A percentile compares a stretch with the other conserved stretches of the same genome.
These are phyloP conservation scores for Mercenaria mercenaria DNA, from an alignment of 1,140 invertebrate species.

Conservation along the genomic window DNA sequence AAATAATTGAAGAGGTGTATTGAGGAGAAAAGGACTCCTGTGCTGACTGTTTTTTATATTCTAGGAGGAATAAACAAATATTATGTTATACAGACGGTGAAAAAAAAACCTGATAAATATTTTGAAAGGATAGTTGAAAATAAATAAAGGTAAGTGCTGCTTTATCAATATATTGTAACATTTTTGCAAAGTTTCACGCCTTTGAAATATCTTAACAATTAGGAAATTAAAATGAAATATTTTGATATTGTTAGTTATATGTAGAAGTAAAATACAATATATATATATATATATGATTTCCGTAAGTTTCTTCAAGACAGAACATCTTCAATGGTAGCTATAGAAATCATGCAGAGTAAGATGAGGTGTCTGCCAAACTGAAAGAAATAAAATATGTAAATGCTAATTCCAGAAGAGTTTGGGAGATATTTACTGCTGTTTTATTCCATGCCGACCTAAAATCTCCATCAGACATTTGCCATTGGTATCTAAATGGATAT, in stretches of 20 bases:
- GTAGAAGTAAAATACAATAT: no score
- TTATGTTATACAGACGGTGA: background rate
- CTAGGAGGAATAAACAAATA: background rate
- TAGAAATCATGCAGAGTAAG: background rate
- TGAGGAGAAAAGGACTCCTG: no score
- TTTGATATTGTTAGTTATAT: no score
- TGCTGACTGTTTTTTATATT: background rate
- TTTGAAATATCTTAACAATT: no score
- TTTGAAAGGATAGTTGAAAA: constrained; percentile 11
- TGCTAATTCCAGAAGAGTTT: background rate
- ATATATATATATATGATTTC: no score
- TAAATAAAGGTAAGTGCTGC: background rate
- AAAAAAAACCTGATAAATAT: no score
- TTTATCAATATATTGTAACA: no score
- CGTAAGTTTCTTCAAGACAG: no score
- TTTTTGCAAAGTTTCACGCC: no score
- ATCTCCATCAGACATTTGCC: background rate
- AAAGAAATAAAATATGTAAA: background rate
- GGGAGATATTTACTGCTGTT: background rate
- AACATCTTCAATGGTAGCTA: no score
- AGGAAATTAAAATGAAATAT: no score
- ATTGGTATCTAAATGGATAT: background rate
- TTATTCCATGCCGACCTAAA: background rate
- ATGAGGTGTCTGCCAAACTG: background rate
- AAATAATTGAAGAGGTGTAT: no score